Percentiles rank a stretch among this genome's conserved stretches.
Conservation (phyloP, 2,888 invertebrate species). For the Scaeva pyrastri region DNA sequence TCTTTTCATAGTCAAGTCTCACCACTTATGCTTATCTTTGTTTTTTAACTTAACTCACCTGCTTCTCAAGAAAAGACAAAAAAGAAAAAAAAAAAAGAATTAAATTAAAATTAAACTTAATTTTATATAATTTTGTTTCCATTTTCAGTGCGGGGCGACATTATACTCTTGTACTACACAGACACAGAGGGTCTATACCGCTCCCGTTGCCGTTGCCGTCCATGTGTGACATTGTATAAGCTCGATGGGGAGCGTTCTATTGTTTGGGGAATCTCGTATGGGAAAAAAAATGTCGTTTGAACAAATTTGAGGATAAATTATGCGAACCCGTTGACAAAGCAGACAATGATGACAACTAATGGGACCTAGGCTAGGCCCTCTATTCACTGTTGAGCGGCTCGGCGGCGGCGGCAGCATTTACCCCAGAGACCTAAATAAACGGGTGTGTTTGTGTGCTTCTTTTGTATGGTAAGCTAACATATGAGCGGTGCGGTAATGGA, state of each 20-base stretch:
- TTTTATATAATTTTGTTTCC: constrained; percentile 66
- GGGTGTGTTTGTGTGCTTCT: not conserved
- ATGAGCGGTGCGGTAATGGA: not conserved
- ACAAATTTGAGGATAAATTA: constrained; percentile 65
- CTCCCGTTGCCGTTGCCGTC: not conserved
- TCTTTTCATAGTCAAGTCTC: constrained; percentile 3
- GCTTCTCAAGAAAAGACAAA: constrained; percentile 25
- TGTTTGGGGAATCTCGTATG: constrained; percentile 50
- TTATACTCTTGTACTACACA: no score
- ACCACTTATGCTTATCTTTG: constrained; percentile 5
- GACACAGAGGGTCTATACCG: constrained; percentile 13
- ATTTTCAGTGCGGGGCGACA: constrained; percentile 46
- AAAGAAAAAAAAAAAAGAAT: not conserved
- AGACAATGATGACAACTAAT: constrained; percentile 64
- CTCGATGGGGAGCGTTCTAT: constrained; percentile 24
- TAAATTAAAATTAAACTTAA: constrained; percentile 52
- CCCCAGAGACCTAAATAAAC: constrained; percentile 59
- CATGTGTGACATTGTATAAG: not conserved
- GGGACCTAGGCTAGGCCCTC: constrained; percentile 52
- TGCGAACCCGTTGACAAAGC: constrained; percentile 62
- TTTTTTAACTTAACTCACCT: constrained; percentile 44
- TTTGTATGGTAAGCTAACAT: not conserved
- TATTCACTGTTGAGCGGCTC: constrained; percentile 10
- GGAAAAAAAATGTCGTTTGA: constrained; percentile 41
- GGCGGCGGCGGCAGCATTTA: constrained; percentile 7